Evolutionary conservation across 2,888 invertebrate genomes (phyloP), one percentile per base, ranked within the genome.

Genomic region (Lapara coniferarum): DNA sequence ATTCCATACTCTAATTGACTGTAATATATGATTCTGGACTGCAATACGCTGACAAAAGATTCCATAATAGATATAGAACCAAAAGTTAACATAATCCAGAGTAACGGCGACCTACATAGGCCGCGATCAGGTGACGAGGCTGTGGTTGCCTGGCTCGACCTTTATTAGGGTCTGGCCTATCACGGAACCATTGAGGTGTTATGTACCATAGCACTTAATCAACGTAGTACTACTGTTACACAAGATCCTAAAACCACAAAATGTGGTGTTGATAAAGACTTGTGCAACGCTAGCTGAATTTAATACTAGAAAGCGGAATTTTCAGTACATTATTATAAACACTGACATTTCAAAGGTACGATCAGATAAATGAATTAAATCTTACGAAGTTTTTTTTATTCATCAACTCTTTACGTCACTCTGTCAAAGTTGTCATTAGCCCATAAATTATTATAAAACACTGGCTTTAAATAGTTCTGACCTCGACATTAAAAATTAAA

Each of bases 41-140:
- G 13, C 13, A 10, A 51, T 13, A 12, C 51, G 12, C 13, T n/a
- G 4, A 55, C 19, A 55, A 55, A 55, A 55, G 19, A 55, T 55
- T 55, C 55, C 19, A 55, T 55, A 19, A 55, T 19, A 55, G 19
- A 53, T 10, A 37, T 37, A 49, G 25, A 16, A 19, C 57, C 68
- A 25, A 53, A 69, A 51, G 25, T 49, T 25, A 67, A 57, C 19
- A 16, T 49, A 30, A 71, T 71, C 69, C 53, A 70, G 13, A 68
- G 55, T 63, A 71, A 66, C 74, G 71, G 66, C 82, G 85, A 83
- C 84, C 87, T 81, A 86, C 81, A 82, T 87, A 82, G 74, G 74
- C 78, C 81, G 87, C 78, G 87, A 85, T 86, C 79, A 75, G 71
- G 87, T 83, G 81, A 85, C 90, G 90, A 92, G 92, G 90, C 84